phyloP scores from a whole-genome alignment of 2,888 invertebrate species.

The Phanerotoma sp. region DNA sequence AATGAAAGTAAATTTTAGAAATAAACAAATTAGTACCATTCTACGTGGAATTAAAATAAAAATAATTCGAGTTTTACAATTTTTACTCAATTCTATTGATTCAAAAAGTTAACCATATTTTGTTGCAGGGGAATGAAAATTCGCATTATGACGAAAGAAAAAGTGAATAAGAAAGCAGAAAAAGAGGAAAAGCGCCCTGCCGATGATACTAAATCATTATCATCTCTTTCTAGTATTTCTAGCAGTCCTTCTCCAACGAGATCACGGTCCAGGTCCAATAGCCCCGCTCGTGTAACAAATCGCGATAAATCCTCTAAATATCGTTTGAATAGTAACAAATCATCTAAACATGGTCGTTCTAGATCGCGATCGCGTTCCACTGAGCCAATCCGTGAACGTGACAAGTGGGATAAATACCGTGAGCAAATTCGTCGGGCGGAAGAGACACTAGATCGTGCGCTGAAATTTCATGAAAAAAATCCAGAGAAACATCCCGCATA shows the following conservation, averaged over 20 bases:
- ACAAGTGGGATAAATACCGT: constrained; percentile 61
- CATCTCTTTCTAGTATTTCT: constrained; percentile 61
- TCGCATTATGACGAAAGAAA: constrained; percentile 53
- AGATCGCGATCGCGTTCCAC: constrained; percentile 42
- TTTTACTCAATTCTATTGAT: too few species aligned
- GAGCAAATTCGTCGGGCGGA: constrained; percentile 57
- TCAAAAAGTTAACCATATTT: neutral
- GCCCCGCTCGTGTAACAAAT: constrained; percentile 25
- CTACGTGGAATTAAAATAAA: neutral
- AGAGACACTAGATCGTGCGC: constrained; percentile 65
- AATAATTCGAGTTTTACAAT: neutral
- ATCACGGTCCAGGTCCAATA: constrained; percentile 49
- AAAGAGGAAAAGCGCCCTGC: constrained; percentile 46
- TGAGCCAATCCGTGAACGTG: constrained; percentile 56
- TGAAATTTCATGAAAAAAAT: constrained; percentile 77
- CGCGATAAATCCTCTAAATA: constrained; percentile 17
- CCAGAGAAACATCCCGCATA: constrained; percentile 88
- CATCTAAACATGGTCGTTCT: constrained; percentile 24
- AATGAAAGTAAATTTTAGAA: constrained; percentile 1
- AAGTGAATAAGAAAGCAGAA: constrained; percentile 44
- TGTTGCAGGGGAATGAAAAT: constrained; percentile 51
- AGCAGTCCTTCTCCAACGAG: constrained; percentile 56
- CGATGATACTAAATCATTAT: constrained; percentile 58
- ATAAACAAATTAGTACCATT: neutral
- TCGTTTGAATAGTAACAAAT: constrained; percentile 22